Evolutionary conservation across 2,113 vertebrate species (phyloP).

Genomic region (Xiphophorus couchianus): DNA sequence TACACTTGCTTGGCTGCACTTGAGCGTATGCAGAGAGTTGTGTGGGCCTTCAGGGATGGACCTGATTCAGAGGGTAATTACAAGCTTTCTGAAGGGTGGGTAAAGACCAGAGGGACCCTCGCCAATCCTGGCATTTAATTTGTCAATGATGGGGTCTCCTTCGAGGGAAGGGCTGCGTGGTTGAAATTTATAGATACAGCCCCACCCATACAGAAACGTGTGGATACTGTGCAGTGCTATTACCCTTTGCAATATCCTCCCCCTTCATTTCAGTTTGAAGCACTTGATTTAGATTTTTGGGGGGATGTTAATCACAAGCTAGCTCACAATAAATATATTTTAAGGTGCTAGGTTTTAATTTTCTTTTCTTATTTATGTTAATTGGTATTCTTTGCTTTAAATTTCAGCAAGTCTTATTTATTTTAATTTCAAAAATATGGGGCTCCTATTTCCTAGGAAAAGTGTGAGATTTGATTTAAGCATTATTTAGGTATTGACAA

Average conservation of each 20-base stretch:
- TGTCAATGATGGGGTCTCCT: constrained; percentile 62
- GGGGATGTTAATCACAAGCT: neutral
- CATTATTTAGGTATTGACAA: neutral
- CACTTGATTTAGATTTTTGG: neutral
- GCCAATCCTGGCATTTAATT: constrained; percentile 69
- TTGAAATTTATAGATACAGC: constrained; percentile 68
- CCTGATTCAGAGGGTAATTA: constrained; percentile 69
- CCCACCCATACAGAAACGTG: constrained; percentile 61
- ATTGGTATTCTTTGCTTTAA: no score
- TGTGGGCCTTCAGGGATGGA: constrained; percentile 43
- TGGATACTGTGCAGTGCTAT: constrained; percentile 35
- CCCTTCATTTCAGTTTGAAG: neutral
- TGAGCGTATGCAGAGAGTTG: constrained; percentile 34
- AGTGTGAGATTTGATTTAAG: neutral
- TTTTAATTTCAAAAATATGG: neutral
- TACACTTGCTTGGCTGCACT: constrained; percentile 21
- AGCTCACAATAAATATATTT: neutral
- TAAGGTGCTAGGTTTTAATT: no score
- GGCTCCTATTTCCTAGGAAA: neutral
- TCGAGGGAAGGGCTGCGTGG: constrained; percentile 59
- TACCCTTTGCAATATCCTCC: constrained; percentile 60
- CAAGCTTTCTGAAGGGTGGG: constrained; percentile 59
- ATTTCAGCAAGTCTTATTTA: no score
- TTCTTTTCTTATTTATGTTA: no score
- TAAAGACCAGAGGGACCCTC: constrained; percentile 54